Evolutionary conservation across 2,888 invertebrate genomes (phyloP).

Genomic region (Dynastes grantii): DNA sequence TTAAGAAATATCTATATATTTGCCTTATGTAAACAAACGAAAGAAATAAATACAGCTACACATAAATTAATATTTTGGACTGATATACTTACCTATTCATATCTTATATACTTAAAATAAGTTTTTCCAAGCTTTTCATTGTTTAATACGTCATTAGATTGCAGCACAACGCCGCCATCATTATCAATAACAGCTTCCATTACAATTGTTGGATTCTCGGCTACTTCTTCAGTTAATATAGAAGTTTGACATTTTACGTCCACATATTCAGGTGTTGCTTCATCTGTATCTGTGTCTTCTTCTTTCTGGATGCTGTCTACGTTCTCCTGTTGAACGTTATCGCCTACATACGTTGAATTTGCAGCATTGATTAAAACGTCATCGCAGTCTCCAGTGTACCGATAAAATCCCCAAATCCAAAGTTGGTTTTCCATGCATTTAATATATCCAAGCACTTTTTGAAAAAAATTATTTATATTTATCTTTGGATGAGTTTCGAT

Average conservation of each 20-base stretch:
- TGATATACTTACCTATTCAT: constrained; percentile 32
- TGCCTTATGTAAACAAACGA: background rate
- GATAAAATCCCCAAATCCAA: constrained; percentile 69
- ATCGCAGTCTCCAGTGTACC: constrained; percentile 61
- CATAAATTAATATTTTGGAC: background rate
- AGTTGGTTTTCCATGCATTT: constrained; percentile 69
- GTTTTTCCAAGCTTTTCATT: constrained; percentile 55
- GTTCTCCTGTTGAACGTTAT: constrained; percentile 49
- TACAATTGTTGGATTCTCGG: constrained; percentile 57
- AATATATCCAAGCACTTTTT: constrained; percentile 67
- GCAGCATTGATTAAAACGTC: constrained; percentile 65
- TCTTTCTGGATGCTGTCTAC: constrained; percentile 69
- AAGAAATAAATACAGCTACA: background rate
- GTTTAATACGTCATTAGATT: constrained; percentile 50
- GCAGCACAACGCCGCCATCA: constrained; percentile 60
- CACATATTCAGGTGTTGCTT: constrained; percentile 52
- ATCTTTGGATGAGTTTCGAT: constrained; percentile 68
- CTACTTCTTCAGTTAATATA: constrained; percentile 16
- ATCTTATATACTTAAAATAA: constrained; percentile 57
- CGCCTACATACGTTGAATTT: constrained; percentile 57
- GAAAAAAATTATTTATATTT: constrained; percentile 66
- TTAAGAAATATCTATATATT: background rate
- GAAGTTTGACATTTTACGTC: constrained; percentile 23
- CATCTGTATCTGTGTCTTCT: constrained; percentile 64
- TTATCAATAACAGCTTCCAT: constrained; percentile 64